Base-by-base conservation (phyloP, 2,113 vertebrate species). In the Proterorhinus semilunaris region DNA sequence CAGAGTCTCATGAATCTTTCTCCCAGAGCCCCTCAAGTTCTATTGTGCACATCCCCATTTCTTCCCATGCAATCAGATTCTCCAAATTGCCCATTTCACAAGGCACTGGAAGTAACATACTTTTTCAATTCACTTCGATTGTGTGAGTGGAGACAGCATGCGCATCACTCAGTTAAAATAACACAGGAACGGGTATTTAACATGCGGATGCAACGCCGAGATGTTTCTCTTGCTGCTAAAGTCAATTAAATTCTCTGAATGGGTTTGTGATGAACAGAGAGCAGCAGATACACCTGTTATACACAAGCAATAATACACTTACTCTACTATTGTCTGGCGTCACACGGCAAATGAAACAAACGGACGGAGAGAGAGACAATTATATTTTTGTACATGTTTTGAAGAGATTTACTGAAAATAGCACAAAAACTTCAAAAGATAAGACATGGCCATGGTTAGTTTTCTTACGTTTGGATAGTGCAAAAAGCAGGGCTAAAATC, bases 61-160 rank as follows among this genome's bases (percentile, higher is more conserved):
- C 71, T 81, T 73, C 71, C 59, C 71, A 83, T 73, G 75, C 81
- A 84, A 90, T 88, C 83, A 76, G 82, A 87, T 79, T 79, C 74
- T 65, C 53, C 72, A 86, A 87, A 88, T 83, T 86, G 80, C 71
- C 71, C 74, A 76, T 79, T 84, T 86, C 83, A 79, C 67, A 50
- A 74, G 82, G 69, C 17, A 5, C 48, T 64, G 75, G 49, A 83
- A 71, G 71, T 75, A 87, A 86, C 73, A 74, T 61, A 55, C 53
- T 58, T 44, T 79, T 85, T 79, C 68, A 78, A 81, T 86, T 81
- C 77, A 75, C 57, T 71, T 68, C 74, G 70, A 75, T 72, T 79
- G 73, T 66, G 71, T 68, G 72, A 74, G 70, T 46, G 59, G 45
- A 76, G 42, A 64, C 62, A 78, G 45, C 79, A 66, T 59, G 69